Percentiles rank a stretch among this genome's conserved stretches.
Evolutionary conservation across 2,797 vertebrate species (phyloP).

Genomic region (Gymnocypris eckloni): DNA sequence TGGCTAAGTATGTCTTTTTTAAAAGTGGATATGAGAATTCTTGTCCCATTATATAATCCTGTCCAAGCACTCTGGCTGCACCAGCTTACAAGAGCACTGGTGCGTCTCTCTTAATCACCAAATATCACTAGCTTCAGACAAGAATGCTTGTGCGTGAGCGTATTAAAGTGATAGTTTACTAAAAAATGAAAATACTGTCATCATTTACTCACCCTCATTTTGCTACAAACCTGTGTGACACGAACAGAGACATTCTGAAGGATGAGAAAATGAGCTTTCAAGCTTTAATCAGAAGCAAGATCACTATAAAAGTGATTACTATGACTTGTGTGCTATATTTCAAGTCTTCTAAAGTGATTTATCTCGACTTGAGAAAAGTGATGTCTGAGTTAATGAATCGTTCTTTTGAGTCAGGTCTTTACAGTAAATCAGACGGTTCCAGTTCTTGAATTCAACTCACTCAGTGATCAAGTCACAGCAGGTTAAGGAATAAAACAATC

Average conservation of each 20-base stretch:
- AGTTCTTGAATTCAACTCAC: not conserved
- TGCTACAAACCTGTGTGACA: not conserved
- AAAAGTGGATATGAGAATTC: slow-evolving; percentile 60
- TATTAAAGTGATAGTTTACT: not conserved
- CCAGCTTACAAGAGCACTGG: slow-evolving; percentile 25
- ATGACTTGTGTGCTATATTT: not conserved
- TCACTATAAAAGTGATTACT: not conserved
- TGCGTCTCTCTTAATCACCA: slow-evolving; percentile 11
- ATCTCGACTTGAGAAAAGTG: too few species aligned
- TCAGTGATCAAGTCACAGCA: not conserved
- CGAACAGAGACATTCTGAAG: not conserved
- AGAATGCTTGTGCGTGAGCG: slow-evolving; percentile 27
- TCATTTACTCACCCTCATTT: not conserved
- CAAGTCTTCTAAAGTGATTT: not conserved
- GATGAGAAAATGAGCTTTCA: not conserved
- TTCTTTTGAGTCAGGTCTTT: slow-evolving; percentile 1
- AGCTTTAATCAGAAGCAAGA: not conserved
- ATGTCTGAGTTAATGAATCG: not conserved
- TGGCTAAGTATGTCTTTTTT: slow-evolving; percentile 61
- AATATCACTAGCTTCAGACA: slow-evolving; percentile 15
- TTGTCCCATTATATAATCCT: slow-evolving; percentile 61
- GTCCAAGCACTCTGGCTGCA: slow-evolving; percentile 38
- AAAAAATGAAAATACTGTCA: not conserved
- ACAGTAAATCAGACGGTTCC: not conserved
- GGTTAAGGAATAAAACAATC: not conserved